Percentiles rank a stretch among this genome's conserved stretches.
phyloP scores from a whole-genome alignment of 2,113 vertebrate species.

The Tragelaphus strepsiceros region DNA sequence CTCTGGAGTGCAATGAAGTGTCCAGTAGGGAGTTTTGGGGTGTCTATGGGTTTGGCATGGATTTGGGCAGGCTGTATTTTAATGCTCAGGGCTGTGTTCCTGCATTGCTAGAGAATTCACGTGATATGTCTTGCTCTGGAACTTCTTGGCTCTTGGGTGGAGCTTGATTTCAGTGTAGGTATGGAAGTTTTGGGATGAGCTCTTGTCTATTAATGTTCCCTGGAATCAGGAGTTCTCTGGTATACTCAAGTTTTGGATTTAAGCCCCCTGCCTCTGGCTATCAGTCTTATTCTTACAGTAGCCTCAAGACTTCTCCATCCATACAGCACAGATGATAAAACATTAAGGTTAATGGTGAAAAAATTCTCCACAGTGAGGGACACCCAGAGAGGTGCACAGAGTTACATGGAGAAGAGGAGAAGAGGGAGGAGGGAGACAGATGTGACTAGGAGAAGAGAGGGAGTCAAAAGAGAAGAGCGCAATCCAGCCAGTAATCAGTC shows the following conservation, averaged over 20 bases:
- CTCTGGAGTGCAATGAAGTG: too few species aligned
- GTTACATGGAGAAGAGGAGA: too few species aligned
- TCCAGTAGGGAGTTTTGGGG: too few species aligned
- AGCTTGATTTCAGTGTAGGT: not conserved
- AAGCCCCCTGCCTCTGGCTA: not conserved
- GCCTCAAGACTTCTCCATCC: not conserved
- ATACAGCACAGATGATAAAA: not conserved
- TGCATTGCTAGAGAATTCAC: too few species aligned
- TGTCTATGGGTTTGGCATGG: too few species aligned
- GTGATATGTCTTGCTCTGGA: not conserved
- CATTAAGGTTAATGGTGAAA: not conserved
- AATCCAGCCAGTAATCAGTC: not conserved
- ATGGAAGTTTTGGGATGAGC: not conserved
- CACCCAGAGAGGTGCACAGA: not conserved
- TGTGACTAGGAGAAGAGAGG: not conserved
- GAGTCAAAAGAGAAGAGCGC: not conserved
- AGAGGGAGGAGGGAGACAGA: not conserved
- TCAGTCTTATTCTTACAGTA: not conserved
- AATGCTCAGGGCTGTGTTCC: too few species aligned
- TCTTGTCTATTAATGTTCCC: not conserved
- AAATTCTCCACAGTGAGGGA: not conserved
- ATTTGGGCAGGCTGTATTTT: too few species aligned
- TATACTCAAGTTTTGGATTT: not conserved
- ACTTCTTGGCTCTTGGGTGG: not conserved
- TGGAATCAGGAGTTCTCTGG: not conserved